Conservation (phyloP, 2,113 vertebrate species). For the Helogale parvula region DNA sequence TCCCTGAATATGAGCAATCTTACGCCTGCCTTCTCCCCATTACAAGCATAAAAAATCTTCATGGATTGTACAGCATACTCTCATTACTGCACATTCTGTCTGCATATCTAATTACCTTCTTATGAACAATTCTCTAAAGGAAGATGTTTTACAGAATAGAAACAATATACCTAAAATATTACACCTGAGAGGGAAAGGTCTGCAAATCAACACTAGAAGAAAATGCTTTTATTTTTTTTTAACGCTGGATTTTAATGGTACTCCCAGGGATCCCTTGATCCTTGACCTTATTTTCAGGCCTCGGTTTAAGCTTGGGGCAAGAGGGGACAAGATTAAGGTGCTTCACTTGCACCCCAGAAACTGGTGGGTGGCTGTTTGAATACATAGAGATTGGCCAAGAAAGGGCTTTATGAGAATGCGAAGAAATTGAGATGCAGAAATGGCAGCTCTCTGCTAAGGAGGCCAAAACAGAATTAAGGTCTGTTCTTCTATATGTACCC, state of each 20-base stretch:
- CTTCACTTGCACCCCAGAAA: background rate
- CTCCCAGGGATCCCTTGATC: background rate
- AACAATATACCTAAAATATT: background rate
- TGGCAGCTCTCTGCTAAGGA: background rate
- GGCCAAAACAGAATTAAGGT: background rate
- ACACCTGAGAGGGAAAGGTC: background rate
- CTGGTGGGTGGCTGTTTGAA: background rate
- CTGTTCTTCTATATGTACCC: background rate
- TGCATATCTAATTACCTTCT: background rate
- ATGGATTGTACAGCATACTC: background rate
- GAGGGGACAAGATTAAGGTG: background rate
- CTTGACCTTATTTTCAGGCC: background rate
- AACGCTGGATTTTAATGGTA: background rate
- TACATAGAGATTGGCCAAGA: background rate
- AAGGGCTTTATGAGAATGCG: background rate
- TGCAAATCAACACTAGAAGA: background rate
- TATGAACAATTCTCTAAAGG: background rate
- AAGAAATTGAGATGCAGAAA: background rate
- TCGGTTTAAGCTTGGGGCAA: background rate
- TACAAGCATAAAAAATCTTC: background rate
- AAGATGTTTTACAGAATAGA: background rate
- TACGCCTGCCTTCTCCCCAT: background rate
- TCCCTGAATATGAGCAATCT: background rate
- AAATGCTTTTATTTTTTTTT: background rate
- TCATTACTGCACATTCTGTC: background rate